Conservation (phyloP, 2,888 invertebrate genomes). For the Torymus texanus region DNA sequence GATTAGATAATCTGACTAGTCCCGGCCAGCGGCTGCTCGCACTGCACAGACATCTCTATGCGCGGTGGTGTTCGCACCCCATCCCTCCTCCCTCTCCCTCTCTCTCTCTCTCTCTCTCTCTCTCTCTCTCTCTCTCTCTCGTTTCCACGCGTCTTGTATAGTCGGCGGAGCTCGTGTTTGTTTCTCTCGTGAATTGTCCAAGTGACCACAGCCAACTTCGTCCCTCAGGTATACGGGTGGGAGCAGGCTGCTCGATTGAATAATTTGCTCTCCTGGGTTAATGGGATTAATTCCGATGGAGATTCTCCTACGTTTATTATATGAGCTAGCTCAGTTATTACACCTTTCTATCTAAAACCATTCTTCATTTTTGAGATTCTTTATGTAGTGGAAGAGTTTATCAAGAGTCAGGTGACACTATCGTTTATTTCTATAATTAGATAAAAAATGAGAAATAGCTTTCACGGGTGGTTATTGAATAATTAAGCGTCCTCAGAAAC, state of each 20-base stretch:
- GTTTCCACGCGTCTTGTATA: not conserved
- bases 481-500: too few relatives aligned
- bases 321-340: too few relatives aligned
- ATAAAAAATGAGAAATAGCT: too few relatives aligned
- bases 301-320: too few relatives aligned
- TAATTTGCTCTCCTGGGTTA: slow-evolving; percentile 19
- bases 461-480: too few relatives aligned
- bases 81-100: too few relatives aligned
- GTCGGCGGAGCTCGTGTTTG: slow-evolving; percentile 23
- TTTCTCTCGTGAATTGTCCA: slow-evolving; percentile 20
- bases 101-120: too few relatives aligned
- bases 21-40: not conserved
- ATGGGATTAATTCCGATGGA: not conserved
- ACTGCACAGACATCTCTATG: not conserved
- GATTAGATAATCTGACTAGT: slow-evolving; percentile 71
- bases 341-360: too few relatives aligned
- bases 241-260: not conserved
- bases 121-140: not conserved
- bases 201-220: slow-evolving; percentile 1
- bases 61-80: not conserved
- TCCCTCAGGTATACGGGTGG: not conserved
- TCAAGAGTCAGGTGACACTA: too few relatives aligned
- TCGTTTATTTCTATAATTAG: too few relatives aligned
- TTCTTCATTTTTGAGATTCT: too few relatives aligned
- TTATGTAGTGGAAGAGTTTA: too few relatives aligned